phyloP scores from a whole-genome alignment of 2,797 vertebrate species.

The Taenioides sp. region DNA sequence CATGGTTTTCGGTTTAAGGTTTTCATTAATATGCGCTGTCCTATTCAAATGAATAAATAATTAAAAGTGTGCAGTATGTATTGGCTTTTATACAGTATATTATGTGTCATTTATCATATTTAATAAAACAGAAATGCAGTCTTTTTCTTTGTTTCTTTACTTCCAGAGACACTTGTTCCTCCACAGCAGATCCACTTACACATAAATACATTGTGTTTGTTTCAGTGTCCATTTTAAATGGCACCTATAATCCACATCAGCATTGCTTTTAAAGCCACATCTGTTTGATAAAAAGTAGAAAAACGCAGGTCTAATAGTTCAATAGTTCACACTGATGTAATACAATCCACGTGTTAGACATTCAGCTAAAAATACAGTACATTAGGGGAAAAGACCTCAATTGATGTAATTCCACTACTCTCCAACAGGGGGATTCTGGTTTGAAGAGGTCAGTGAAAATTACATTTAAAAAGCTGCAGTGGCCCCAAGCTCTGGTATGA shows the following conservation, averaged over 20 bases:
- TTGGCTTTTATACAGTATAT: not conserved
- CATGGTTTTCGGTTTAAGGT: too few relatives aligned
- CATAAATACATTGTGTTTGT: conserved; percentile 44
- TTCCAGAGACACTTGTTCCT: conserved; percentile 38
- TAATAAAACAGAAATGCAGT: not conserved
- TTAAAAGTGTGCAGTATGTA: not conserved
- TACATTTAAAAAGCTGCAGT: conserved; percentile 18
- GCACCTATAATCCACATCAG: conserved; percentile 28
- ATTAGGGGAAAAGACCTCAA: not conserved
- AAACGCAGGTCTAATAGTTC: conserved; percentile 39
- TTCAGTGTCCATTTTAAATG: conserved; percentile 28
- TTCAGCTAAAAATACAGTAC: not conserved
- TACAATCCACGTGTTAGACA: conserved; percentile 19
- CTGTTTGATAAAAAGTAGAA: conserved; percentile 28
- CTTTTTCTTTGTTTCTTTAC: conserved; percentile 39
- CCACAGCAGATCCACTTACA: conserved; percentile 62
- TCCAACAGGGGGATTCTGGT: not conserved
- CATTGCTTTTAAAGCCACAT: conserved; percentile 28
- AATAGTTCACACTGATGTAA: conserved; percentile 25
- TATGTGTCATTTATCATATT: not conserved
- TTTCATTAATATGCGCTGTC: too few relatives aligned
- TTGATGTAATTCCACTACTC: not conserved
- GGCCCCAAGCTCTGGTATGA: not conserved
- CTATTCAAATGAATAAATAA: not conserved
- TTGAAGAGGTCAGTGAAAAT: conserved; percentile 19